A percentile compares a stretch with the other conserved stretches of the same genome.
These are phyloP conservation scores for Carposina sasakii DNA, from an alignment of 1,140 invertebrate species.

Conservation along the genomic window DNA sequence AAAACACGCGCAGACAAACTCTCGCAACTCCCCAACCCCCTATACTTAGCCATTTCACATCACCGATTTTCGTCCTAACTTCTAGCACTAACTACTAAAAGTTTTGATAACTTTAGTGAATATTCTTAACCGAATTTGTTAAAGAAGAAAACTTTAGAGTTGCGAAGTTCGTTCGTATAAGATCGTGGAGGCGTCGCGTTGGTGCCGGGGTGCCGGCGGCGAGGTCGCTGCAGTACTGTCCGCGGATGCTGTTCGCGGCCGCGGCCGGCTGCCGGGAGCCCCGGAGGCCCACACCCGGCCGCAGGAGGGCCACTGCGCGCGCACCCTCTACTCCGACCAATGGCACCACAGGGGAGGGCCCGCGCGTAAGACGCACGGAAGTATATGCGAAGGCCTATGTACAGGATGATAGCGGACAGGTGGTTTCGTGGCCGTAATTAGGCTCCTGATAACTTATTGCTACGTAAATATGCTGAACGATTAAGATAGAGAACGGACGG, in stretches of 20 bases:
- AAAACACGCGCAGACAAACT: slow-evolving; percentile 26
- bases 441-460: slow-evolving; percentile 65
- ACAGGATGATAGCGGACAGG: slow-evolving; percentile 71
- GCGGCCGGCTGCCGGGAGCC: slow-evolving; percentile 59
- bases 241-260: slow-evolving; percentile 48
- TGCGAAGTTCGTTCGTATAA: not conserved
- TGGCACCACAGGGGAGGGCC: slow-evolving; percentile 56
- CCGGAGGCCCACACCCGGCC: slow-evolving; percentile 43
- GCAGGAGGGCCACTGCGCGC: slow-evolving; percentile 65
- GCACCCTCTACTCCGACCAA: slow-evolving; percentile 51
- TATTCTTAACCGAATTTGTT: not conserved
- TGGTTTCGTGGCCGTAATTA: slow-evolving; percentile 69
- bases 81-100: not conserved
- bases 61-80: slow-evolving; percentile 34
- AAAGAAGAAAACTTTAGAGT: not conserved
- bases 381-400: slow-evolving; percentile 72
- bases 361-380: slow-evolving; percentile 67
- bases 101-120: not conserved
- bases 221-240: slow-evolving; percentile 55
- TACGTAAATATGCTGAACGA: slow-evolving; percentile 59
- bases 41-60: slow-evolving; percentile 61
- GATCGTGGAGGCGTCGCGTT: too few species aligned
- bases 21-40: slow-evolving; percentile 28
- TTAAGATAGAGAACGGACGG: slow-evolving; percentile 56
- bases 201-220: slow-evolving; percentile 34